These are phyloP conservation scores for Dipodomys merriami DNA, from an alignment of 2,113 vertebrate species.

Conservation along the genomic window DNA sequence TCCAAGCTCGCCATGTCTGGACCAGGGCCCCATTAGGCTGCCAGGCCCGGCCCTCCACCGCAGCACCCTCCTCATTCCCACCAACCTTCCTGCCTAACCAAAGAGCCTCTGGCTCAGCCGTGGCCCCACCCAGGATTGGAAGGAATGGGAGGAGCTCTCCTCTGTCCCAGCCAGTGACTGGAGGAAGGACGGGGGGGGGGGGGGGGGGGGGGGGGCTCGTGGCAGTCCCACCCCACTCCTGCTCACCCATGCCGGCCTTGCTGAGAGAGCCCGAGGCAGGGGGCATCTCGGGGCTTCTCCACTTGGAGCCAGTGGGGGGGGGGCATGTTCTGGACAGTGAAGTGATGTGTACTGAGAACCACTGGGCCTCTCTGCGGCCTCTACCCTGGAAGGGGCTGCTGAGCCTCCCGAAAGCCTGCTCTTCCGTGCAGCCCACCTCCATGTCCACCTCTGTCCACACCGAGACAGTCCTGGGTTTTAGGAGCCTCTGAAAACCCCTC, in stretches of 20 bases:
- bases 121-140: background rate
- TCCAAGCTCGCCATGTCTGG: background rate
- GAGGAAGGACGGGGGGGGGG: background rate
- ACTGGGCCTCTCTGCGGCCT: background rate
- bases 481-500: constrained; percentile 9
- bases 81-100: constrained; percentile 68
- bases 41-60: background rate
- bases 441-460: constrained; percentile 43
- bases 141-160: no score
- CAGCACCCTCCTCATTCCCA: constrained; percentile 6
- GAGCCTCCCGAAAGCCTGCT: constrained; percentile 1
- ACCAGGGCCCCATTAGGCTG: background rate
- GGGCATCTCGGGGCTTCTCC: constrained; percentile 36
- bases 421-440: constrained; percentile 29
- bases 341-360: background rate
- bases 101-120: constrained; percentile 73
- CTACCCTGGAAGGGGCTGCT: background rate
- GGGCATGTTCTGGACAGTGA: background rate
- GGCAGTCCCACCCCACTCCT: background rate
- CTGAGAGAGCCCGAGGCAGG: constrained; percentile 37
- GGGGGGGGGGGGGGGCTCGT: background rate
- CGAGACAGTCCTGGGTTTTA: constrained; percentile 59
- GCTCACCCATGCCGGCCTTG: background rate
- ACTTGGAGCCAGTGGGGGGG: background rate
- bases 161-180: background rate